These are phyloP conservation scores for Corapipo altera DNA, from an alignment of 2,113 vertebrate species.

Conservation along the genomic window DNA sequence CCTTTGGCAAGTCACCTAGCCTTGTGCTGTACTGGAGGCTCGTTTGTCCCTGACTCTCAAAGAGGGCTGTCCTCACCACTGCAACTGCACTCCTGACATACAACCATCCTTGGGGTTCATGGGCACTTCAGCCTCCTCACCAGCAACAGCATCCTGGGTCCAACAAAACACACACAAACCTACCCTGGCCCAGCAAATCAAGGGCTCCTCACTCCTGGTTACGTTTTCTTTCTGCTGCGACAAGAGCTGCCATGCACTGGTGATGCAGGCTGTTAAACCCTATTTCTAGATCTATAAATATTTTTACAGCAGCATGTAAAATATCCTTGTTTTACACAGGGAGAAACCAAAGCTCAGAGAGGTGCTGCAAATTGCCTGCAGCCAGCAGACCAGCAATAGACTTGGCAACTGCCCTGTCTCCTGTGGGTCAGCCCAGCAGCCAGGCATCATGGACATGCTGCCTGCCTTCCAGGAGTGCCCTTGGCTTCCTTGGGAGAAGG, in stretches of 20 bases:
- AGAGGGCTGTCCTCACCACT: not conserved
- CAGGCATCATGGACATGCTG: rapidly evolving
- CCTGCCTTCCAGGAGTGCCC: not conserved
- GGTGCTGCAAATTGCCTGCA: not conserved
- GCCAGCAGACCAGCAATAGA: not conserved
- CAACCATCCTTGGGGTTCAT: not conserved
- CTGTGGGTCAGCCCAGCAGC: not conserved
- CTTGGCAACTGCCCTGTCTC: not conserved
- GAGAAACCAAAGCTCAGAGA: not conserved
- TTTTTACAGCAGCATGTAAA: not conserved
- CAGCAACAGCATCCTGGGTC: not conserved
- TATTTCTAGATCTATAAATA: not conserved
- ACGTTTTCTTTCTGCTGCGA: not conserved
- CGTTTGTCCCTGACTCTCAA: not conserved
- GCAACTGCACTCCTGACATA: not conserved
- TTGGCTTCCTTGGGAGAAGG: not conserved
- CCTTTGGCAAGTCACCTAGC: not conserved
- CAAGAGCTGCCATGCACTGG: not conserved
- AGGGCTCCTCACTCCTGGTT: not conserved
- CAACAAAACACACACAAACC: not conserved
- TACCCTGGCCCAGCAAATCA: not conserved
- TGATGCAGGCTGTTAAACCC: not conserved
- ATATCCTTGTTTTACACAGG: not conserved
- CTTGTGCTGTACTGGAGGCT: not conserved
- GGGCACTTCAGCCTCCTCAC: not conserved